Base-by-base conservation (phyloP, 2,888 invertebrate species). In the Drosophila buzzatii region DNA sequence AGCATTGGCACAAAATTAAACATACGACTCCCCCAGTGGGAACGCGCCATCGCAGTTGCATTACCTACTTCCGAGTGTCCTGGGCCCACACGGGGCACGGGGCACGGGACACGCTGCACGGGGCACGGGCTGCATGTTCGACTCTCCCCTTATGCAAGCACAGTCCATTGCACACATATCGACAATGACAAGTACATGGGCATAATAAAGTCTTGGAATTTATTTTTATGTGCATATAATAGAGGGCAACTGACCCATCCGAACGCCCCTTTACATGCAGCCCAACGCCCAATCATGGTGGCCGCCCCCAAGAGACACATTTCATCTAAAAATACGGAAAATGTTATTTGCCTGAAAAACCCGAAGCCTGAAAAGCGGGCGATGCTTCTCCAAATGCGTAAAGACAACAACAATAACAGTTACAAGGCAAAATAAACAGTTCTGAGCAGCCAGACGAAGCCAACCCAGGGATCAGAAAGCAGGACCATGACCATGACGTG, bases 191-290 rank as follows among this genome's bases (percentile, higher is more conserved):
- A 84, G 89, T 76, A 89, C 90, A 90, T 89, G 82, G 87, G 80
- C 78, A 89, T 86, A 87, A 87, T 87, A 90, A 87, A 87, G 88
- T 90, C 90, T 89, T 89, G 82, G 82, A 87, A 89, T 87, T 87
- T 87, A 87, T 90, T 90, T 87, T 90, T 87, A 87, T 87, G 86
- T 75, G 78, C 87, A 84, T 84, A 87, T 87, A 90, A 87, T 87
- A 60, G 90, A 89, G 89, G 90, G 82, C 75, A 73, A 73, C 55
- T 53, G 60, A 69, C 51, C 73, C 67, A 58, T 31, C 35, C 37
- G 57, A 35, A n/a, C 77, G 39, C 56, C 75, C 57, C 49, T 2
- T n/a, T 8, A 31, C 39, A 18, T 12, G 41, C 23, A 41, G 27
- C 27, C 56, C 56, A 37, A 39, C 58, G 65, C 73, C 71, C 76